These are phyloP conservation scores for Discoglossus pictus DNA, from an alignment of 2,797 vertebrate genomes.

Conservation along the genomic window DNA sequence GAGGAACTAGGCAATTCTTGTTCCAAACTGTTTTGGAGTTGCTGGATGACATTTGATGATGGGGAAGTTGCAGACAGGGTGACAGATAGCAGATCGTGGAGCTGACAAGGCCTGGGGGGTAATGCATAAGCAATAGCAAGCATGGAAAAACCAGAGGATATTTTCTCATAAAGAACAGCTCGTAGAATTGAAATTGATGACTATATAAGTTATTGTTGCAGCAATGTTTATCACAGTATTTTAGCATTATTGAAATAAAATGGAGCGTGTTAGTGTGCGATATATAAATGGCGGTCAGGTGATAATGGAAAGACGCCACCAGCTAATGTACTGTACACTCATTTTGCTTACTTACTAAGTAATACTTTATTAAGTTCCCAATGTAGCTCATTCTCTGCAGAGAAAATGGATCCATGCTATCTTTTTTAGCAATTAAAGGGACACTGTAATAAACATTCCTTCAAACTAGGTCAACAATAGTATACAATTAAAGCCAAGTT, in stretches of 20 bases:
- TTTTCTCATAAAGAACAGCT: constrained; percentile 9
- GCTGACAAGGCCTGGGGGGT: constrained; percentile 34
- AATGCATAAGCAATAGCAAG: constrained; percentile 31
- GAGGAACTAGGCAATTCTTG: constrained; percentile 50
- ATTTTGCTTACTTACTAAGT: too few relatives aligned
- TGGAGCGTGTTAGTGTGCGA: constrained; percentile 41
- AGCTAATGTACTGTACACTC: too few relatives aligned
- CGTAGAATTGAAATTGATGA: constrained; percentile 53
- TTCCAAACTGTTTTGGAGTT: constrained; percentile 48
- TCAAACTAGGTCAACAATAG: too few relatives aligned
- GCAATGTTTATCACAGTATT: constrained; percentile 22
- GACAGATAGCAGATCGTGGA: constrained; percentile 25
- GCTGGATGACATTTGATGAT: constrained; percentile 44
- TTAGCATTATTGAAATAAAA: constrained; percentile 47
- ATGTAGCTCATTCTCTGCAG: too few relatives aligned
- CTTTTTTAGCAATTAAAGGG: too few relatives aligned
- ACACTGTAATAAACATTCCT: too few relatives aligned
- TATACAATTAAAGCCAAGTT: too few relatives aligned
- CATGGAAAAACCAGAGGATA: not conserved
- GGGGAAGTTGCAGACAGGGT: constrained; percentile 32
- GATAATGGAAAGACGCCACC: not conserved
- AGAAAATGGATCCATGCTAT: too few relatives aligned
- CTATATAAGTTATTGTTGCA: constrained; percentile 57
- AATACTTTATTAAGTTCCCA: too few relatives aligned
- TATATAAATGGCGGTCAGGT: constrained; percentile 45